Base-by-base conservation (phyloP, 2,113 vertebrate genomes). In the Tachuris rubrigastra region DNA sequence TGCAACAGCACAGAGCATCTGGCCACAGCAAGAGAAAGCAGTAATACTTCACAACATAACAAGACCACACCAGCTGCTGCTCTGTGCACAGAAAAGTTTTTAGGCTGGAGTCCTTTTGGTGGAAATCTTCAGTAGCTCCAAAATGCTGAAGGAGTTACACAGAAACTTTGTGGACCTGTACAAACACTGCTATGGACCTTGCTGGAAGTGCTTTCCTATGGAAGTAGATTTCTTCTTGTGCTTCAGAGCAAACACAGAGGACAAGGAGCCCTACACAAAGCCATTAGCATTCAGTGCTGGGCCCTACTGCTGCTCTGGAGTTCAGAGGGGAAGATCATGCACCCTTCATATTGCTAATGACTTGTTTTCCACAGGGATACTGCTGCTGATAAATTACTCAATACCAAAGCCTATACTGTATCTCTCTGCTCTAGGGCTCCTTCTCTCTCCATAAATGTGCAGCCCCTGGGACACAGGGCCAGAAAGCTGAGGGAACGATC, bases 21-120 rank as follows among this genome's bases (percentile, higher is more conserved):
- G 46, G 68, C 22, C 41, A 6, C 58, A 69, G 86, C 41, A 18
- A 10, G 41, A 60, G 50, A 31, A 35, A 46, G 53, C 9, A 37
- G 1, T 13, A 12, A 8, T 8, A 22, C 49, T n/a, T 67, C 50
- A 37, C 62, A 60, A 2, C 1, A 1, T 22, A 59, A 8, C 0
- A 2, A 12, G 71, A 2, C 30, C 30, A 22, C 35, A 50, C 4
- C 56, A 10, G 60, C 66, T 47, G 66, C 47, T n/a, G 28, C 33
- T n/a, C 59, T 12, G 10, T 19, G 33, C 50, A 44, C 5, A 0
- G 28, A 10, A 4, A 5, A 0, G 1, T 6, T 47, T 76, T 59
- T 58, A 52, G 39, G 20, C 8, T 28, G 49, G 14, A 68, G 11
- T 10, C 21, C 18, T 59, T 30, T 50, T 31, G 53, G 23, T 31